Evolutionary conservation across 2,888 invertebrate species (phyloP), one percentile per base, ranked within the genome.

Genomic region (Acholoe squamosa): DNA sequence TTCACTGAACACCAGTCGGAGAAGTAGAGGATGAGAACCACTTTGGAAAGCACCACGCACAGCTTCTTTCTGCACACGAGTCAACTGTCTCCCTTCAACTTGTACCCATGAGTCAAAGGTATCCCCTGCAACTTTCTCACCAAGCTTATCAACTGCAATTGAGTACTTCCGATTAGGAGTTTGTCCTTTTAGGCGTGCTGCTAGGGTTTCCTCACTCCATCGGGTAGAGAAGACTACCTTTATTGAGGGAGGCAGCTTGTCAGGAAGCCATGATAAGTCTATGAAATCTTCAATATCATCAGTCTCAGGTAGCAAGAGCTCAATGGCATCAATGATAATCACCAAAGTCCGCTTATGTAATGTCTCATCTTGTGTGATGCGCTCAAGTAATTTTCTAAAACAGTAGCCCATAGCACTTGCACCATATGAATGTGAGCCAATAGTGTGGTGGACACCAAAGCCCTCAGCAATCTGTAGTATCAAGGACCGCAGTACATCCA

Each of bases 251-350:
- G 86, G 86, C 0, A 86, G 31, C 19, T 12, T 3, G 54, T 22
- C 52, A 7, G 54, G 52, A 51, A 86, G 86, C 86, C 86, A 86
- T 54, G 54, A 54, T 52, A 86, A 28, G 86, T 86, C 86, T 14
- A n/a, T 28, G 5, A 54, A 10, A 25, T 52, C 28, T n/a, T 76
- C 80, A 43, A 22, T 34, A 80, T 43, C 43, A 16, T 14, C 80
- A 7, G 25, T 34, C 43, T 33, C 84, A 1, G 80, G 34, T 43
- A 54, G 25, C 14, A 54, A 54, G 16, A 86, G 28, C 19, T 54
- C 86, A 3, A 54, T 31, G 28, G 86, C 86, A 28, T 86, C 86
- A 19, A 86, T 86, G 22, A 86, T 28, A 28, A 86, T 28, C 16
- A 86, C 86, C 10, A 86, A 28, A 22, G 25, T 54, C 28, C 56